These are phyloP conservation scores for Augochlorella aurata DNA, from an alignment of 2,888 invertebrate genomes.

Conservation along the genomic window DNA sequence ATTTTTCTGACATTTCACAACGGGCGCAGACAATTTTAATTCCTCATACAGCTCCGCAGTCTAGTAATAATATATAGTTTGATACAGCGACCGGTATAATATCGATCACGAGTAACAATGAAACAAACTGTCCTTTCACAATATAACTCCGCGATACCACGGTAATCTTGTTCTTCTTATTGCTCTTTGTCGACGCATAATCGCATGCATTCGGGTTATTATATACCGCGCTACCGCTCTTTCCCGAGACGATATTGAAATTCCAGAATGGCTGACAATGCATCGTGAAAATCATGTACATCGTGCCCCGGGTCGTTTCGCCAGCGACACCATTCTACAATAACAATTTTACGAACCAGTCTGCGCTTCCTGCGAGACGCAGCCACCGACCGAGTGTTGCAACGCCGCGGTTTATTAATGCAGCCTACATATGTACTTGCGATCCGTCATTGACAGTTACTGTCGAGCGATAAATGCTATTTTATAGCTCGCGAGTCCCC, in stretches of 20 bases:
- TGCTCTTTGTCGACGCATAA: not conserved
- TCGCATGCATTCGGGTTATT: not conserved
- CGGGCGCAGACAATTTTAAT: too few relatives aligned
- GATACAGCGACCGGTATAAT: not conserved
- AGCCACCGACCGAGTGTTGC: not conserved
- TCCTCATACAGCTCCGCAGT: too few relatives aligned
- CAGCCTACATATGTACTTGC: not conserved
- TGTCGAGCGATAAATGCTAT: not conserved
- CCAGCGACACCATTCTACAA: too few relatives aligned
- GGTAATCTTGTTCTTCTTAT: not conserved
- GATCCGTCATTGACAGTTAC: conserved; percentile 4
- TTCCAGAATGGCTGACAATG: not conserved
- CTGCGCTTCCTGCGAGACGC: not conserved
- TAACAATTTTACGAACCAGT: not conserved
- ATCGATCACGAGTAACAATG: not conserved
- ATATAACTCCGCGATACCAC: not conserved
- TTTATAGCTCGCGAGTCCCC: not conserved
- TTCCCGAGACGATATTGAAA: not conserved
- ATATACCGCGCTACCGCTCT: not conserved
- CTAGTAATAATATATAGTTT: not conserved
- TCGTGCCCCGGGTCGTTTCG: not conserved
- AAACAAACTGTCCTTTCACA: not conserved
- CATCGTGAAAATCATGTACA: not conserved
- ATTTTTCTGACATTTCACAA: too few relatives aligned
- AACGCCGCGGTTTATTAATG: not conserved